Evolutionary conservation across 2,888 invertebrate species (phyloP), one percentile per base, ranked within the genome.

Genomic region (Miltochrista miniata): DNA sequence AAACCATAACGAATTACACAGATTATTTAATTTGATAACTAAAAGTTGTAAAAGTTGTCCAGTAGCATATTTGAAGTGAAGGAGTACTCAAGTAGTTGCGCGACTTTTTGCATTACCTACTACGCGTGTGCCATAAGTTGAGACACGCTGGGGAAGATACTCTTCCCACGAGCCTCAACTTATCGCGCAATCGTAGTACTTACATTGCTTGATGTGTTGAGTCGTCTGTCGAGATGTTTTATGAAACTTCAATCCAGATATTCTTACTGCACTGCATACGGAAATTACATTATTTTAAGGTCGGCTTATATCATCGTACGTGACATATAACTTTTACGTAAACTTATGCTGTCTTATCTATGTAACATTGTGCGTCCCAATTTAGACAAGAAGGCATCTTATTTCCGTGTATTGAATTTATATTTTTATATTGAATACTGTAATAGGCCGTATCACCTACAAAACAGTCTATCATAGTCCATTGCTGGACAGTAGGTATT

Each of bases 331-430:
- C 18, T 42, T 39, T 8, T 36, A 14, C 15, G 18, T 36, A 31
- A 14, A 42, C 14, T 31, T n/a, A 34, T 9, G 45, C 36, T 54
- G 51, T 54, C 45, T 41, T 15, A 53, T 48, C 54, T 24, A 29
- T 24, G n/a, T n/a, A n/a, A n/a, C 15, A 40, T 40, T 31, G 34
- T 39, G 45, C 35, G 44, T 35, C 56, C 40, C 50, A 42, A 54
- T 46, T 53, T 39, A 38, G 45, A 41, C 11, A 45, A 36, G 39
- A 53, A 47, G 51, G 49, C 45, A 46, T 44, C 37, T 46, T 35
- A 35, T 15, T 31, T 31, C 29, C 40, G 38, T 47, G 40, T 45
- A 35, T 56, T 47, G 55, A 64, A 58, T 63, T 4, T 13, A 43
- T 35, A 40, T 42, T 14, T 63, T 4, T 13, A 43, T 35, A 40